Base-by-base conservation (phyloP, 2,888 invertebrate genomes). In the Ganaspis brasiliensis region DNA sequence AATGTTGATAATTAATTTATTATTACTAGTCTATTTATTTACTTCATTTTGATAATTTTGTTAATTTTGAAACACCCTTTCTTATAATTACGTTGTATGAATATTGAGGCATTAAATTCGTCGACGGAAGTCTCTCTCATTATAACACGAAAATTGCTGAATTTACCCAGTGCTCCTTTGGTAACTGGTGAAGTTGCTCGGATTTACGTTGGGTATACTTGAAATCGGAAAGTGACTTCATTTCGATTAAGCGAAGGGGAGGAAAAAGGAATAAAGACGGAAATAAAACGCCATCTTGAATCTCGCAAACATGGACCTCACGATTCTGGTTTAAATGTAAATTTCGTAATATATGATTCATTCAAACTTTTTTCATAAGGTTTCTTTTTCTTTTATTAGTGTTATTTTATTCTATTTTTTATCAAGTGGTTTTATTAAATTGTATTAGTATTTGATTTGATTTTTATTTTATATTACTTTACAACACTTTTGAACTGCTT, bases 161-260 rank as follows among this genome's bases (percentile, higher is more conserved):
- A 56, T 55, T 55, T 55, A 55, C 19, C 8, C 55, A 55, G 24
- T 3, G 21, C 56, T 56, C 19, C 56, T 56, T 56, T 40, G 19
- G 21, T 56, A 24, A 56, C 26, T 56, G 56, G 56, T 10, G 21
- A 21, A 21, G 24, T 21, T 24, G 24, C 31, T 72, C 16, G 24
- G 70, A 79, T 75, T 73, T 76, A 72, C 76, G 76, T 73, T 35
- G 35, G 63, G 55, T 56, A n/a, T n/a, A 72, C 73, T 79, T 74
- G 57, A 76, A 76, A 79, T 79, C 76, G 61, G 73, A 73, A 78
- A 78, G 78, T 73, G 76, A 76, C 76, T 74, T 79, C 45, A 74
- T 79, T 74, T 76, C 72, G 76, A 79, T 79, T 74, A 79, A 76
- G 45, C 35, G 45, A 56, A 56, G 24, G 24, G 9, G 24, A 21